Evolutionary conservation across 1,140 invertebrate genomes (phyloP).

Genomic region (Streblospio benedicti): DNA sequence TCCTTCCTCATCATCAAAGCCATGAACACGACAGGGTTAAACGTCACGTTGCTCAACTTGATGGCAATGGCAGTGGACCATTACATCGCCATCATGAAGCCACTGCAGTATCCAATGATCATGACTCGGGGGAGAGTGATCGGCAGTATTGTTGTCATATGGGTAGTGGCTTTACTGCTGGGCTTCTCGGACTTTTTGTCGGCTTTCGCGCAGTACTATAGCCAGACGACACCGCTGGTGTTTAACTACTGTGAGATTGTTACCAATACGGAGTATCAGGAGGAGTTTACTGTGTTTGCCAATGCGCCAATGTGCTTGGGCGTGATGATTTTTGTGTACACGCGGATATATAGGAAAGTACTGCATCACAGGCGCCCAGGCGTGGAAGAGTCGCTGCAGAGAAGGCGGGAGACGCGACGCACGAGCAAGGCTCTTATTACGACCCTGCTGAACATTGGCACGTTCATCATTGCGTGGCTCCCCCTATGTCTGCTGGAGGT

Average conservation of each 20-base stretch:
- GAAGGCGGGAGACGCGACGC: no score
- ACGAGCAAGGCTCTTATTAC: constrained; percentile 7
- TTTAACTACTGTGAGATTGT: constrained; percentile 11
- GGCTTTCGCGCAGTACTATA: no score
- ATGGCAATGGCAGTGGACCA: constrained; percentile 61
- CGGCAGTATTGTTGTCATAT: constrained; percentile 58
- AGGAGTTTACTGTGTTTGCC: constrained; percentile 8
- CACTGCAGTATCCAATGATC: constrained; percentile 69
- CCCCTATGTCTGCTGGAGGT: constrained; percentile 1
- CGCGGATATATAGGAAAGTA: neutral
- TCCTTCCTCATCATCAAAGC: constrained; percentile 25
- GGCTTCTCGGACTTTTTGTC: constrained; percentile 48
- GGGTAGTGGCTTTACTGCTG: constrained; percentile 52
- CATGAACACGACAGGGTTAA: constrained; percentile 25
- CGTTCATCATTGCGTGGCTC: constrained; percentile 10
- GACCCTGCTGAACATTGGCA: constrained; percentile 8
- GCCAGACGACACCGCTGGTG: no score
- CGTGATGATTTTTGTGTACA: neutral
- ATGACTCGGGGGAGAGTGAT: constrained; percentile 54
- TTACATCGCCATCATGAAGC: constrained; percentile 77
- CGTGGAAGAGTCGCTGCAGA: no score
- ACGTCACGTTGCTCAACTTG: constrained; percentile 57
- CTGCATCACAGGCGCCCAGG: no score
- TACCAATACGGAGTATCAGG: neutral
- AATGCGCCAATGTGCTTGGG: neutral